phyloP scores from a whole-genome alignment of 1,140 invertebrate species.

The Cotesia vestalis region DNA sequence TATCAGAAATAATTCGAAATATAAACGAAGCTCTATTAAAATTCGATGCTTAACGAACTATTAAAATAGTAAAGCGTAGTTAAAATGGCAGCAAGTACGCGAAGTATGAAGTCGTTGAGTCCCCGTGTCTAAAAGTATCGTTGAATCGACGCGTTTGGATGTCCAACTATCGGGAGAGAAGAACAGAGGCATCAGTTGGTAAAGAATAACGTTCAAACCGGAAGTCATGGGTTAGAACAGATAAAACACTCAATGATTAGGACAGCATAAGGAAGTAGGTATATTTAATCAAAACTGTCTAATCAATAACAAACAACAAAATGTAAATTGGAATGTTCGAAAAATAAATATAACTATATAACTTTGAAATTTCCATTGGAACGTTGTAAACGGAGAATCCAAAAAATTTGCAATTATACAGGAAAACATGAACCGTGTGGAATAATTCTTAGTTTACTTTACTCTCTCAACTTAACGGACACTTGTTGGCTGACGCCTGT shows the following conservation, averaged over 20 bases:
- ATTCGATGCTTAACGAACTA: too few species aligned
- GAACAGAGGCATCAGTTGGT: neutral
- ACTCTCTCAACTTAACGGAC: neutral
- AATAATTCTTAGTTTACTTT: slow-evolving; percentile 9
- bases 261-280: slow-evolving; percentile 42
- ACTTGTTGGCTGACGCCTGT: slow-evolving; percentile 22
- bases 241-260: slow-evolving; percentile 53
- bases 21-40: too few species aligned
- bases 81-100: neutral
- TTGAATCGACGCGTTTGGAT: slow-evolving; percentile 38
- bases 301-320: slow-evolving; percentile 25
- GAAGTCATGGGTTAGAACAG: slow-evolving; percentile 60
- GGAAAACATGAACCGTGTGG: slow-evolving; percentile 55
- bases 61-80: too few species aligned
- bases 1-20: too few species aligned
- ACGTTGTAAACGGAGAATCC: slow-evolving; percentile 47
- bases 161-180: slow-evolving; percentile 38
- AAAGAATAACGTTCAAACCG: slow-evolving; percentile 11
- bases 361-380: slow-evolving; percentile 31
- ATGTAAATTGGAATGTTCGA: slow-evolving; percentile 24
- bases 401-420: slow-evolving; percentile 54
- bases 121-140: slow-evolving; percentile 1
- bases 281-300: neutral
- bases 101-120: neutral
- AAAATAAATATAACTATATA: neutral